phyloP scores from a whole-genome alignment of 2,113 vertebrate species.

The Notiomystis cincta region DNA sequence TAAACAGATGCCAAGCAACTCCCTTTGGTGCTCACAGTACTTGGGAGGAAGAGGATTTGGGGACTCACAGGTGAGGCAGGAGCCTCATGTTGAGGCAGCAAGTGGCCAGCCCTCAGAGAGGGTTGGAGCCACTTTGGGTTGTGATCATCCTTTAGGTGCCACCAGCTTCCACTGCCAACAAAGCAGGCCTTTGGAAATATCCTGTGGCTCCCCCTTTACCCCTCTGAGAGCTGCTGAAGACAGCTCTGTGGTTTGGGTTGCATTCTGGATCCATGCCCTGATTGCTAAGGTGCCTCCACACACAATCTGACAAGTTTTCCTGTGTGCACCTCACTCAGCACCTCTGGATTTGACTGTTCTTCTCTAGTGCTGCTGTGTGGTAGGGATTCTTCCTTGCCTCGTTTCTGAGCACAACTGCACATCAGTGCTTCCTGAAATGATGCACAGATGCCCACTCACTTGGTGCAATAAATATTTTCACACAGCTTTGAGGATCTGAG shows the following conservation, averaged over 20 bases:
- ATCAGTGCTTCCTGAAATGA: not conserved
- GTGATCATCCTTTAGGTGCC: not conserved
- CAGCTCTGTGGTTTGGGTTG: not conserved
- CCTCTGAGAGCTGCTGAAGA: not conserved
- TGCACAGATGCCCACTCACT: not conserved
- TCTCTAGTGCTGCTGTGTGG: not conserved
- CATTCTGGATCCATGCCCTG: too few species aligned
- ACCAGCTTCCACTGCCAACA: not conserved
- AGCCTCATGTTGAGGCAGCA: accelerated
- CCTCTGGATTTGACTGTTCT: not conserved
- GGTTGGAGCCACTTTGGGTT: not conserved
- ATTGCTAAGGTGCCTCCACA: not conserved
- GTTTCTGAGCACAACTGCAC: not conserved
- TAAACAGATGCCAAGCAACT: not conserved
- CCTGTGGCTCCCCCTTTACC: not conserved
- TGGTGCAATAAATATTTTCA: not conserved
- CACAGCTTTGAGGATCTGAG: not conserved
- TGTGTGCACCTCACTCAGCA: not conserved
- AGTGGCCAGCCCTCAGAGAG: not conserved
- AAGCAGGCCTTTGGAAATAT: not conserved
- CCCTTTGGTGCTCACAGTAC: not conserved
- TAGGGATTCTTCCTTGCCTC: not conserved
- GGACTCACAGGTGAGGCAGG: not conserved
- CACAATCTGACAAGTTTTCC: not conserved
- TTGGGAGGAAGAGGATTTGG: not conserved